phyloP scores from a whole-genome alignment of 2,888 invertebrate species.

The Drosophila hamatofila region DNA sequence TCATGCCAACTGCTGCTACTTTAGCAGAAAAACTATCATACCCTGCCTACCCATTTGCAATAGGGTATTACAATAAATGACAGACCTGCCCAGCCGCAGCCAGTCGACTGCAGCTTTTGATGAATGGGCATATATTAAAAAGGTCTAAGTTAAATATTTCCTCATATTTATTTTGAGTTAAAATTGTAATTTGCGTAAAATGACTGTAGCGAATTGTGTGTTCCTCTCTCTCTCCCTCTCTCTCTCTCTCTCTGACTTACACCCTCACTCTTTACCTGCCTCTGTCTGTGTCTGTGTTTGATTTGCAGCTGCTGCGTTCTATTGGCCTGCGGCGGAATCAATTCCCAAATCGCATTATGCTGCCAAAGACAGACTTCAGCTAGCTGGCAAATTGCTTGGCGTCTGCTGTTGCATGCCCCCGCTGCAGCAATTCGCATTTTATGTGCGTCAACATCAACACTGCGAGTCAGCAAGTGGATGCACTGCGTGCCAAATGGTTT shows the following conservation, averaged over 20 bases:
- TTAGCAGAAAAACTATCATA: no score
- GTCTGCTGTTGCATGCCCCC: constrained; percentile 28
- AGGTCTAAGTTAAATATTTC: constrained; percentile 44
- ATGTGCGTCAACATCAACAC: constrained; percentile 73
- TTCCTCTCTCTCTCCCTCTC: not conserved
- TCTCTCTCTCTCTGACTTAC: not conserved
- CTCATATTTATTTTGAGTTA: constrained; percentile 10
- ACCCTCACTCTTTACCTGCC: not conserved
- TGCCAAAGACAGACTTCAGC: constrained; percentile 49
- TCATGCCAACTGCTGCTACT: no score
- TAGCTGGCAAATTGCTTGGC: constrained; percentile 72
- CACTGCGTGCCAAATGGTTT: constrained; percentile 81
- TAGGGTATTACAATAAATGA: constrained; percentile 58
- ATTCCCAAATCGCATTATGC: constrained; percentile 78
- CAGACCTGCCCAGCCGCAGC: constrained; percentile 61
- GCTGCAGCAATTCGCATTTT: constrained; percentile 64
- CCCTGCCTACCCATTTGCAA: fast-evolving
- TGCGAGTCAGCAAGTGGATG: constrained; percentile 69
- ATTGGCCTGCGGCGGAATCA: constrained; percentile 67
- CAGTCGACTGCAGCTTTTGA: constrained; percentile 24
- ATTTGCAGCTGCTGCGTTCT: constrained; percentile 41
- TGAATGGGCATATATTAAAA: constrained; percentile 58
- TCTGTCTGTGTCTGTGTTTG: constrained; percentile 3
- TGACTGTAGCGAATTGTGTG: constrained; percentile 38
- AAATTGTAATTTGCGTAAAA: constrained; percentile 79